Conservation (phyloP, 2,797 vertebrate genomes). For the Ceryle rudis region DNA sequence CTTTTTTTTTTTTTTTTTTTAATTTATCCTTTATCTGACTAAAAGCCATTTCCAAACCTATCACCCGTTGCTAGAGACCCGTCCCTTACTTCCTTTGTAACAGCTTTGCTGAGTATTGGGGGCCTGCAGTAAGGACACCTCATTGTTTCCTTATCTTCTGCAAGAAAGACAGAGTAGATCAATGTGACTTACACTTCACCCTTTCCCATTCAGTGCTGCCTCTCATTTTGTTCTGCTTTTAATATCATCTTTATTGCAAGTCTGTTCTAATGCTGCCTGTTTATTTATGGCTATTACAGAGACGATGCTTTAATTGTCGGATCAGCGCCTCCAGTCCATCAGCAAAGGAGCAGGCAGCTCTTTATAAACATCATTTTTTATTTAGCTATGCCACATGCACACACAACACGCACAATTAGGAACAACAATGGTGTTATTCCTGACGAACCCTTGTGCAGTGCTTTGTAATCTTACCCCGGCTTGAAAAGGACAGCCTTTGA, state of each 20-base stretch:
- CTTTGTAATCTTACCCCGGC: neutral
- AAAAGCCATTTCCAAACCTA: neutral
- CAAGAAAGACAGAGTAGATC: neutral
- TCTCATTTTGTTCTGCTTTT: constrained; percentile 61
- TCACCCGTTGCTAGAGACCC: neutral
- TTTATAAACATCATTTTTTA: constrained; percentile 41
- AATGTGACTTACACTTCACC: constrained; percentile 67
- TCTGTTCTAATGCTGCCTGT: constrained; percentile 58
- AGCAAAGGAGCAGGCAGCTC: constrained; percentile 30
- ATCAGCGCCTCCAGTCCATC: constrained; percentile 67
- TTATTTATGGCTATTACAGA: constrained; percentile 69
- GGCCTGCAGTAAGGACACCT: neutral
- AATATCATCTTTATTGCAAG: constrained; percentile 63
- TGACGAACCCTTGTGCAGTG: neutral
- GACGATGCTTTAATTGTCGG: constrained; percentile 68
- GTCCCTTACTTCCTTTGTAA: neutral
- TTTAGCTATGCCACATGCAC: constrained; percentile 2
- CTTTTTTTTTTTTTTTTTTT: neutral
- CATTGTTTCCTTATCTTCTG: neutral
- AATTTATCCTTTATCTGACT: neutral
- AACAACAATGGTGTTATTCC: constrained; percentile 25
- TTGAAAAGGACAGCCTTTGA: constrained; percentile 16
- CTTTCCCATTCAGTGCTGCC: neutral
- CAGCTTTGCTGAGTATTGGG: neutral
- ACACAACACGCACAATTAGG: neutral